Evolutionary conservation across 1,140 invertebrate species (phyloP), one percentile per base, ranked within the genome.

Genomic region (Gonatopus flavifemur): DNA sequence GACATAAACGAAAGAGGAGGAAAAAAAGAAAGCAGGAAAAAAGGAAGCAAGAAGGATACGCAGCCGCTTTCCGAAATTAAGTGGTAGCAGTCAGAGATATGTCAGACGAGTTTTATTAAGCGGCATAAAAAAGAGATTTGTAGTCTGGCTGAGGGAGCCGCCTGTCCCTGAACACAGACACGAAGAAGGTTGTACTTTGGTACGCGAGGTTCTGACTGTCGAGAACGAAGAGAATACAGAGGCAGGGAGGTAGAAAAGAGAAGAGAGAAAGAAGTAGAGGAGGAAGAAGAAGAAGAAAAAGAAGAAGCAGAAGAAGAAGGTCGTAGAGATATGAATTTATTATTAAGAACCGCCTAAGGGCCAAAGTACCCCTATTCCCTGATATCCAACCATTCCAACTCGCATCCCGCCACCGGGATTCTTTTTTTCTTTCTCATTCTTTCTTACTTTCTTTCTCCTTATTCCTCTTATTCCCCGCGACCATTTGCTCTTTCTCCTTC

Each of bases 31-130:
- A 20, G 20, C 32, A 13, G 20, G 10, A 42, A 43, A 25, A 25
- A 20, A 47, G 25, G 38, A 18, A 42, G 12, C 28, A 45, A 36
- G 31, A 35, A 9, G 42, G 38, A 39, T n/a, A n/a, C 25, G 39
- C 31, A 41, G 35, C 24, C 47, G 55, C 52, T 54, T 30, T 49
- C 49, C 57, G 57, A 73, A 78, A 78, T 78, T 78, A 78, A 77
- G 76, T 77, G 71, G 71, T 75, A 70, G 69, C 64, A 76, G 73
- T 74, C 72, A 65, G 64, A 75, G 71, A 77, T 77, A 77, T 74
- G 73, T 77, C 73, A 70, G 71, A 57, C 67, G 56, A 72, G 72
- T 77, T 78, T 78, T 78, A 78, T 78, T 77, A 77, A 73, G 66
- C 67, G 67, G 62, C 60, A 69, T 74, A 74, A 77, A 78, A 77